Conservation (phyloP, 2,113 vertebrate species). For the Mustelus asterias region DNA sequence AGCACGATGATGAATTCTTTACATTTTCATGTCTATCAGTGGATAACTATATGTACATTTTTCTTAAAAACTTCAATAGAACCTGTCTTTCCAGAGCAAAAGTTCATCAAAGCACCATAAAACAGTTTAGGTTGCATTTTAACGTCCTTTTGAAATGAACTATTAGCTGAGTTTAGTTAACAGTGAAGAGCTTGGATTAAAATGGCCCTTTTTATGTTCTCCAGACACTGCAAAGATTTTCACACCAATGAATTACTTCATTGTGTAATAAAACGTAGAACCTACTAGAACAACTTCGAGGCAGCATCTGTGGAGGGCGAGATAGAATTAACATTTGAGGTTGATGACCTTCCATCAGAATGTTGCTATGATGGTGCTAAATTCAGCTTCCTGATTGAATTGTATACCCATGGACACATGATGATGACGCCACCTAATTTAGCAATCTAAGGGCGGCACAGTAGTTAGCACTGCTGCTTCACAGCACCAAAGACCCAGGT, state of each 20-base stretch:
- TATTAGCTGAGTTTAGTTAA: not conserved
- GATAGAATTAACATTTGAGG: not conserved
- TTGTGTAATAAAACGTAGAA: not conserved
- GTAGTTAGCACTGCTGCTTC: no score
- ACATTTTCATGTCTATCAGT: not conserved
- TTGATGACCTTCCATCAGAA: not conserved
- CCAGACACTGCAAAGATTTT: not conserved
- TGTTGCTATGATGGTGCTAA: not conserved
- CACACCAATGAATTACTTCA: not conserved
- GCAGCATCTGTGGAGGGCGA: not conserved
- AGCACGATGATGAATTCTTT: not conserved
- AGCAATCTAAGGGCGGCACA: not conserved
- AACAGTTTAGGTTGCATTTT: not conserved
- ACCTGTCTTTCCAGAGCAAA: not conserved
- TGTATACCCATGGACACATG: not conserved
- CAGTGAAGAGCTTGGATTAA: not conserved
- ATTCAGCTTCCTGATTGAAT: not conserved
- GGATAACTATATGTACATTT: not conserved
- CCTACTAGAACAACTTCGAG: not conserved
- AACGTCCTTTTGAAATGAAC: not conserved
- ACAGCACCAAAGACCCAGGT: no score
- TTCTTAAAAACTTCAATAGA: not conserved
- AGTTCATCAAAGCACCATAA: not conserved
- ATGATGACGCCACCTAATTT: not conserved
- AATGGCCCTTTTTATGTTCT: not conserved